Conservation (phyloP, 2,797 vertebrate genomes). For the Premnoplex brunnescens region DNA sequence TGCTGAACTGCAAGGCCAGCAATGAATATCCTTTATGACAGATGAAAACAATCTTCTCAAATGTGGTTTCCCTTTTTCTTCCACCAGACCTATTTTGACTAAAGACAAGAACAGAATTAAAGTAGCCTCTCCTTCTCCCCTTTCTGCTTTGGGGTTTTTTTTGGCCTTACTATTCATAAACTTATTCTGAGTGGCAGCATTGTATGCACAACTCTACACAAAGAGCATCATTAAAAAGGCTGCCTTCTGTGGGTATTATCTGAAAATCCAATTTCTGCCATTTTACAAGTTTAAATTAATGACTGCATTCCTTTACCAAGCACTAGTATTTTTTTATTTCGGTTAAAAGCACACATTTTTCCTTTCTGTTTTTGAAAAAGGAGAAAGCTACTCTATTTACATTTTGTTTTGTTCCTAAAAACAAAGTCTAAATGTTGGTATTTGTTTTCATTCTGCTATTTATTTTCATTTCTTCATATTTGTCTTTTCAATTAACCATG, state of each 20-base stretch:
- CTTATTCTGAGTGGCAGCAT: background rate
- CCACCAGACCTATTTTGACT: background rate
- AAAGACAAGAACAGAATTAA: background rate
- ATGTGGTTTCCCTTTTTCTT: background rate
- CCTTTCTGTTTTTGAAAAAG: background rate
- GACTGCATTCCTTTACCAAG: background rate
- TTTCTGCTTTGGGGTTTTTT: background rate
- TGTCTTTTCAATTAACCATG: background rate
- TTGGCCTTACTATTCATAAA: background rate
- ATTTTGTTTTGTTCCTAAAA: background rate
- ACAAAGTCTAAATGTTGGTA: background rate
- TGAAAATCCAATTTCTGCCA: background rate
- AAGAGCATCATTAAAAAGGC: background rate
- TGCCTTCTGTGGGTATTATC: background rate
- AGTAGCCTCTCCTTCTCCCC: background rate
- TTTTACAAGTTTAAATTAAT: background rate
- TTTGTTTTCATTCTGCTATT: background rate
- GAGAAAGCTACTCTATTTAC: background rate
- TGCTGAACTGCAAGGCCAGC: background rate
- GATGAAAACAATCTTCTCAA: conserved; percentile 21
- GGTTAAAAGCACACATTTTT: background rate
- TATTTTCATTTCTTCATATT: background rate
- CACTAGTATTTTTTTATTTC: background rate
- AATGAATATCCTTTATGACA: background rate
- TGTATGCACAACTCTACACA: background rate